Percentiles rank a stretch among this genome's conserved stretches.
phyloP scores from a whole-genome alignment of 53 echinoderm and acorn worm genomes.

The Paracentrotus lividus region DNA sequence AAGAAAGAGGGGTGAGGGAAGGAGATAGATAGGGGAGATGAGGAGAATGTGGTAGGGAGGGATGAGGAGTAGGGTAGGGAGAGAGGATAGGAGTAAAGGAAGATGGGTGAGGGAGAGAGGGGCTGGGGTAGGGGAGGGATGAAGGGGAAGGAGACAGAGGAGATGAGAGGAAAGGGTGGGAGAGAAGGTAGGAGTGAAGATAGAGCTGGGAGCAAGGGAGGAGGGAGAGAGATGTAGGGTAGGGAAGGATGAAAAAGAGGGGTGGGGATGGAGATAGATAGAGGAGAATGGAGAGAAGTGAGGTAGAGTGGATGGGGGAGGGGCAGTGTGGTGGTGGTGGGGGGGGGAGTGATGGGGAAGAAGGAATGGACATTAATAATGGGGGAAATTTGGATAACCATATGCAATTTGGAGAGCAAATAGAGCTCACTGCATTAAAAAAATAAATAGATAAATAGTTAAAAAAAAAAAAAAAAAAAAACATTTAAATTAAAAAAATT shows the following conservation, averaged over 20 bases:
- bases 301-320: neutral
- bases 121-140: neutral
- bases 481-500: too few species aligned
- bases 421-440: too few species aligned
- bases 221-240: too few species aligned
- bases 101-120: neutral
- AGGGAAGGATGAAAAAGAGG: neutral
- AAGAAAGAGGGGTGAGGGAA: neutral
- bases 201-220: neutral
- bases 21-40: neutral
- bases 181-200: neutral
- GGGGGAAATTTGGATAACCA: neutral
- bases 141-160: neutral
- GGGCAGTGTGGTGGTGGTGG: neutral
- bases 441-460: too few species aligned
- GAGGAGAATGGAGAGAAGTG: neutral
- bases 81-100: neutral
- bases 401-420: too few species aligned
- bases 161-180: neutral
- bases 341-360: neutral
- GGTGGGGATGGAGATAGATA: neutral
- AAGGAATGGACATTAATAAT: neutral
- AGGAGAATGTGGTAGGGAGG: neutral
- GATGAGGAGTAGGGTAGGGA: neutral
- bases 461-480: too few species aligned